Evolutionary conservation across 2,797 vertebrate species (phyloP).

Genomic region (Catamblyrhynchus diadema): DNA sequence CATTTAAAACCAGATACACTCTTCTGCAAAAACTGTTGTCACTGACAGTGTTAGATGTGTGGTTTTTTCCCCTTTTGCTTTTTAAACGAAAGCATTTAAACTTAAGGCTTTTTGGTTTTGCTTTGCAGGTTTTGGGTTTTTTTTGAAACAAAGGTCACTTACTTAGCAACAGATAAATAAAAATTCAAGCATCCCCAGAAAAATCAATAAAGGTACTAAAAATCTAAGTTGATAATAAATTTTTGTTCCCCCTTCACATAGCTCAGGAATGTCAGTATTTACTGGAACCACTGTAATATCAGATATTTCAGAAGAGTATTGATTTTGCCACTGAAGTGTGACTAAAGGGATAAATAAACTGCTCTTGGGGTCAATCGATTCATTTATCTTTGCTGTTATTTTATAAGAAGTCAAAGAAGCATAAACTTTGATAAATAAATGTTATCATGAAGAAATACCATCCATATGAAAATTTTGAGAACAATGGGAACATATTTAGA

Average conservation of each 20-base stretch:
- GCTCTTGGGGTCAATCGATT: constrained; percentile 80
- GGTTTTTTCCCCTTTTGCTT: neutral
- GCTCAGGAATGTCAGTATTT: constrained; percentile 80
- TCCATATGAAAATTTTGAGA: constrained; percentile 54
- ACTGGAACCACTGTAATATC: constrained; percentile 78
- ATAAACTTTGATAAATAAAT: constrained; percentile 81
- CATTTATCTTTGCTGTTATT: constrained; percentile 83
- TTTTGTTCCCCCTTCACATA: constrained; percentile 76
- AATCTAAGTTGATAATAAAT: constrained; percentile 82
- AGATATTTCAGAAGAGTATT: constrained; percentile 81
- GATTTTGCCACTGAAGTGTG: constrained; percentile 84
- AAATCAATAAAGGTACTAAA: constrained; percentile 81
- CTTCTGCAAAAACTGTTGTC: constrained; percentile 15
- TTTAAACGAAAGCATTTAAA: constrained; percentile 25
- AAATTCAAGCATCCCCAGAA: constrained; percentile 76
- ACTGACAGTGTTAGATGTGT: neutral
- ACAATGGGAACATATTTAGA: constrained; percentile 14
- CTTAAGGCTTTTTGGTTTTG: neutral
- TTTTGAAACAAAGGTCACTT: constrained; percentile 74
- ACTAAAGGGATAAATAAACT: constrained; percentile 87
- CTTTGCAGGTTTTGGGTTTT: neutral
- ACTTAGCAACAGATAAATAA: constrained; percentile 79
- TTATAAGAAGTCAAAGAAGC: constrained; percentile 79
- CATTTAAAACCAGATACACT: constrained; percentile 21
- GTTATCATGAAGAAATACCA: constrained; percentile 73